Percentiles rank a stretch among this genome's conserved stretches.
Conservation (phyloP, 2,113 vertebrate genomes). For the Heteronetta atricapilla region DNA sequence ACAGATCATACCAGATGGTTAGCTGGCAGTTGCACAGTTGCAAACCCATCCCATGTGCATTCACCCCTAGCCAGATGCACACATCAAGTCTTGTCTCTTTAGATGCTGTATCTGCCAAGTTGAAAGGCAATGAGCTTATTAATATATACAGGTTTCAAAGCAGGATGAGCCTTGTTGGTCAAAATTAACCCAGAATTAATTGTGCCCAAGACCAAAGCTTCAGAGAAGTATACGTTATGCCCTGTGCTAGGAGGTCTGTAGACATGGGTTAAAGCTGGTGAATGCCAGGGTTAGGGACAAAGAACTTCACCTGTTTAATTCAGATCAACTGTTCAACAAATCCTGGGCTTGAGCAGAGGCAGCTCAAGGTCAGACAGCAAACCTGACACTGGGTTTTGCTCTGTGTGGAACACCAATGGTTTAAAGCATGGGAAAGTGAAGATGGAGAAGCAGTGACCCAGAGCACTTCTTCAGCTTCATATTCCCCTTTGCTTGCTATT, state of each 20-base stretch:
- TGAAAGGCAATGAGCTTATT: constrained; percentile 26
- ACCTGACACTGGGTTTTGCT: neutral
- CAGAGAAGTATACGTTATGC: neutral
- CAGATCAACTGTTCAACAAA: neutral
- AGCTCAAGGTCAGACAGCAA: neutral
- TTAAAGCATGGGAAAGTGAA: neutral
- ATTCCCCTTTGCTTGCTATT: neutral
- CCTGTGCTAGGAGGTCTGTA: neutral
- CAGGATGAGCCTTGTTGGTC: neutral
- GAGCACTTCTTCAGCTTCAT: neutral
- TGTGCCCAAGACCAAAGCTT: constrained; percentile 1
- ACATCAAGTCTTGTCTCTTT: constrained; percentile 43
- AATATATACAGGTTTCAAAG: constrained; percentile 6
- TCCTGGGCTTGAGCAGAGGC: neutral
- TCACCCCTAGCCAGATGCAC: constrained; percentile 50
- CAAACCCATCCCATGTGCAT: constrained; percentile 41
- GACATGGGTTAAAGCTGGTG: accelerated
- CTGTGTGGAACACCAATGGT: neutral
- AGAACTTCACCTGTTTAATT: neutral
- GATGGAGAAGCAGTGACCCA: neutral
- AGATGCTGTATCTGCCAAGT: constrained; percentile 36
- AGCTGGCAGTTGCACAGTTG: constrained; percentile 62
- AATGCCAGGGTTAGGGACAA: neutral
- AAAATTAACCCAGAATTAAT: constrained; percentile 36
- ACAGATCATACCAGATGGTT: constrained; percentile 61